These are phyloP conservation scores for Mesocricetus auratus DNA, from an alignment of 2,113 vertebrate species.

Conservation along the genomic window DNA sequence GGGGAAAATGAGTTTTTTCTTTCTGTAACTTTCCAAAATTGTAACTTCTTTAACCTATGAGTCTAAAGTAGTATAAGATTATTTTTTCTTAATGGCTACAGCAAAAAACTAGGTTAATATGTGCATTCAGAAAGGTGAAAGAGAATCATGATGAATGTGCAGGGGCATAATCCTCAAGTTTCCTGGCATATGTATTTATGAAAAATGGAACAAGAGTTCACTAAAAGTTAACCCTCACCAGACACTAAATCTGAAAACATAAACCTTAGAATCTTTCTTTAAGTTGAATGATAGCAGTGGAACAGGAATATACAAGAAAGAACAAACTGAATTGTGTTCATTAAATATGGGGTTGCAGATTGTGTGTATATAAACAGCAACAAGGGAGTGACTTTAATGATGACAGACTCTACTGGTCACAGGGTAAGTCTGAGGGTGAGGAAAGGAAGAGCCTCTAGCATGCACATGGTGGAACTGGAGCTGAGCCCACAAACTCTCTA, in stretches of 20 bases:
- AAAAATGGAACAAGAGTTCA: too few relatives aligned
- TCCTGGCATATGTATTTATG: background rate
- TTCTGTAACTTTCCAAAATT: slow-evolving; percentile 43
- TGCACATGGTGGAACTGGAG: background rate
- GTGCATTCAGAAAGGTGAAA: slow-evolving; percentile 47
- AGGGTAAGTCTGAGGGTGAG: rapidly evolving
- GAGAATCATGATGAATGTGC: background rate
- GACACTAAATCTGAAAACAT: background rate
- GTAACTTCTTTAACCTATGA: slow-evolving; percentile 50
- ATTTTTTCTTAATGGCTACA: slow-evolving; percentile 51
- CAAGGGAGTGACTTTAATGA: too few relatives aligned
- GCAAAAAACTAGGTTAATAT: slow-evolving; percentile 30
- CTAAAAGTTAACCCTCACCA: background rate
- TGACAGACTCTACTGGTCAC: too few relatives aligned
- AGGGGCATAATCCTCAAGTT: background rate
- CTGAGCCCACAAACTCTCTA: background rate
- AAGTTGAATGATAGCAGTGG: background rate
- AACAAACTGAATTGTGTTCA: background rate
- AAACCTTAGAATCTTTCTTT: background rate
- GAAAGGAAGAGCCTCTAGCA: rapidly evolving
- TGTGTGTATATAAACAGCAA: background rate
- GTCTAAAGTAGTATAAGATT: background rate
- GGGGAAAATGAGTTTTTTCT: slow-evolving; percentile 54
- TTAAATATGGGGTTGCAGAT: background rate
- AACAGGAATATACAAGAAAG: background rate